These are phyloP conservation scores for Trissonchulus latispiculum DNA, from an alignment of 2,888 invertebrate species.

Conservation along the genomic window DNA sequence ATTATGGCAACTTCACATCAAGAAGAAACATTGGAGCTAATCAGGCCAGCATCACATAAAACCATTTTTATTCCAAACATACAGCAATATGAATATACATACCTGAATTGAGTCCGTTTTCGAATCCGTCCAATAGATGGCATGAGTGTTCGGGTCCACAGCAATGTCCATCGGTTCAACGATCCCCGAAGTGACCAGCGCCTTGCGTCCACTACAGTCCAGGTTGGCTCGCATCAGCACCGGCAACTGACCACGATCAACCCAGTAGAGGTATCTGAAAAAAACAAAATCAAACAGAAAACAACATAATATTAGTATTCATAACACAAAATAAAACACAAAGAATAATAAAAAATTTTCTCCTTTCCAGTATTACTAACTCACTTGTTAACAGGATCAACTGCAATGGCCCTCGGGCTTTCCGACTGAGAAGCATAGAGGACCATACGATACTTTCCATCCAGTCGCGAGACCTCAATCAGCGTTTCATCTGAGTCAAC, in stretches of 20 bases:
- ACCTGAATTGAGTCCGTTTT: constrained; percentile 15
- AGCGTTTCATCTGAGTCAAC: constrained; percentile 92
- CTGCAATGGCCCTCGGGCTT: constrained; percentile 85
- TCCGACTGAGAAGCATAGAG: constrained; percentile 80
- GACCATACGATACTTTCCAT: constrained; percentile 79
- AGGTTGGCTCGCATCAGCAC: constrained; percentile 61
- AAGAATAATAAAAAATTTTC: too few relatives aligned
- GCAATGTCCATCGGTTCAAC: constrained; percentile 78
- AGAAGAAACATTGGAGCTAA: neutral
- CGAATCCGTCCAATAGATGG: constrained; percentile 89
- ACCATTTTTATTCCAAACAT: too few relatives aligned
- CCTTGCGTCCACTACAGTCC: constrained; percentile 74
- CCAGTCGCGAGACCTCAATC: constrained; percentile 83
- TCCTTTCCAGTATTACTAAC: too few relatives aligned
- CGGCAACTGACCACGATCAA: constrained; percentile 91
- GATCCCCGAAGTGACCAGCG: constrained; percentile 78
- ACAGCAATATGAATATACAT: neutral
- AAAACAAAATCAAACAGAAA: too few relatives aligned
- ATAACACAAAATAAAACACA: too few relatives aligned
- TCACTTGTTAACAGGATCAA: constrained; percentile 76
- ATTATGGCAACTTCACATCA: neutral
- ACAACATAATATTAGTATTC: too few relatives aligned
- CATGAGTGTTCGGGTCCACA: constrained; percentile 81
- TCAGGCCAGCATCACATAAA: too few relatives aligned
- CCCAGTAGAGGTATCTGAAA: constrained; percentile 76